A percentile compares a stretch with the other conserved stretches of the same genome.
Conservation (phyloP, 2,888 invertebrate genomes). For the Hypolimnas misippus region DNA sequence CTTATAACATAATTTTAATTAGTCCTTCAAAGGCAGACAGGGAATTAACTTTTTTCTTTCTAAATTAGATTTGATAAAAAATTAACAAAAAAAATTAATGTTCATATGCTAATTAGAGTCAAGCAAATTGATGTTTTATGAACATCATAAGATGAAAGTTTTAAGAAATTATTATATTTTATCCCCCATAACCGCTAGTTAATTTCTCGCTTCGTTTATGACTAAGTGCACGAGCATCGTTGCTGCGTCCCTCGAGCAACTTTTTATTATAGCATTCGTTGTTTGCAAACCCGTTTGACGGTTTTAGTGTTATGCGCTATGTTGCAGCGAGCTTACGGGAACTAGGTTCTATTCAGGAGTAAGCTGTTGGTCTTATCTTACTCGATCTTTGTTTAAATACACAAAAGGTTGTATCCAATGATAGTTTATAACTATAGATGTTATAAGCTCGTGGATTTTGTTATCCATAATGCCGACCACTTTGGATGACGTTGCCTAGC, state of each 20-base stretch:
- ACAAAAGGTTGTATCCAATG: slow-evolving; percentile 1
- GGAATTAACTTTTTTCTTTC: too few species aligned
- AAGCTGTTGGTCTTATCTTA: slow-evolving; percentile 6
- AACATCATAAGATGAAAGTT: too few species aligned
- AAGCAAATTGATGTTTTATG: too few species aligned
- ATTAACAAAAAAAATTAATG: too few species aligned
- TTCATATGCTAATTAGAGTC: too few species aligned
- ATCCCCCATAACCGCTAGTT: slow-evolving; percentile 1
- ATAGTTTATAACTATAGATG: too few species aligned
- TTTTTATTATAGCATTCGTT: slow-evolving; percentile 73
- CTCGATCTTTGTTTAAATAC: slow-evolving; percentile 16
- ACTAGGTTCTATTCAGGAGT: slow-evolving; percentile 45
- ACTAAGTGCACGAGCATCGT: slow-evolving; percentile 26
- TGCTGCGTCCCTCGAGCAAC: slow-evolving; percentile 63
- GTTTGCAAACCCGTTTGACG: slow-evolving; percentile 73
- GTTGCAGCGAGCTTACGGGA: slow-evolving; percentile 63
- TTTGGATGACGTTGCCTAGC: too few species aligned
- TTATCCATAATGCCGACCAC: too few species aligned
- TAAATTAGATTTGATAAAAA: too few species aligned
- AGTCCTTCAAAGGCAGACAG: too few species aligned
- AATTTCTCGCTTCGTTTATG: slow-evolving; percentile 44
- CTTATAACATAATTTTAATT: neutral
- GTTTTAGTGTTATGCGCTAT: slow-evolving; percentile 67
- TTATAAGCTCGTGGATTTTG: too few species aligned
- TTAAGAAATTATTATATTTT: too few species aligned